Evolutionary conservation across 30 jellyfish, hydroid and myxozoan genomes (phyloP).

Genomic region (Calvadosia cruxmelitensis): DNA sequence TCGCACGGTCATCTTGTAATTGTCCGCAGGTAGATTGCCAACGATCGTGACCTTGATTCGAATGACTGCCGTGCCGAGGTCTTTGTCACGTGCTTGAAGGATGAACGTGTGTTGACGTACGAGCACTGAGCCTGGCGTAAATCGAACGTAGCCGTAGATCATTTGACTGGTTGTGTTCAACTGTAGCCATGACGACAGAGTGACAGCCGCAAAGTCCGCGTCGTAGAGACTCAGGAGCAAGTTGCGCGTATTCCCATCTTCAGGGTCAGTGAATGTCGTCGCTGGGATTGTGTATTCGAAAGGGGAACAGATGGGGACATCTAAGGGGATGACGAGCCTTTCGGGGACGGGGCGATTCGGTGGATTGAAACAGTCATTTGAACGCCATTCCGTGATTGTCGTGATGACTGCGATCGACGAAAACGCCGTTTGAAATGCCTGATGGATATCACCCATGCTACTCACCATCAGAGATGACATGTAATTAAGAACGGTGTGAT

Average conservation of each 20-base stretch:
- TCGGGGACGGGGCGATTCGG: neutral
- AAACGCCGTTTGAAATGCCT: neutral
- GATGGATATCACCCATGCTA: neutral
- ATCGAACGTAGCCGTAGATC: slow-evolving; percentile 19
- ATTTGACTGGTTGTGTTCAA: slow-evolving; percentile 34
- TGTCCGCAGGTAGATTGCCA: neutral
- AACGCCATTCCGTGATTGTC: neutral
- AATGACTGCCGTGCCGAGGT: slow-evolving; percentile 34
- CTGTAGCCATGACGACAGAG: slow-evolving; percentile 44
- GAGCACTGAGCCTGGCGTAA: slow-evolving; percentile 1
- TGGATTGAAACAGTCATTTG: neutral
- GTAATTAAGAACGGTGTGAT: neutral
- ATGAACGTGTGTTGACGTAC: slow-evolving; percentile 1
- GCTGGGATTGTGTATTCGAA: slow-evolving; percentile 23
- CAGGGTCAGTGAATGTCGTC: slow-evolving; percentile 35
- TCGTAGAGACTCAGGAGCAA: slow-evolving; percentile 19
- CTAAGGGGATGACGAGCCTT: too few species aligned
- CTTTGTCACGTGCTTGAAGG: slow-evolving; percentile 53
- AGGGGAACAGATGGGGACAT: slow-evolving; percentile 12
- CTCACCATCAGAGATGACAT: neutral
- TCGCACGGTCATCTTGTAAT: neutral
- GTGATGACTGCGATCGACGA: neutral
- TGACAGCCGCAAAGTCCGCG: slow-evolving; percentile 11
- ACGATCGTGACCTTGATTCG: slow-evolving; percentile 3
- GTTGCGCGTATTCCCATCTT: slow-evolving; percentile 63